Percentiles rank a stretch among this genome's conserved stretches.
Conservation (phyloP, 2,888 invertebrate species). For the Melanchra persicariae region DNA sequence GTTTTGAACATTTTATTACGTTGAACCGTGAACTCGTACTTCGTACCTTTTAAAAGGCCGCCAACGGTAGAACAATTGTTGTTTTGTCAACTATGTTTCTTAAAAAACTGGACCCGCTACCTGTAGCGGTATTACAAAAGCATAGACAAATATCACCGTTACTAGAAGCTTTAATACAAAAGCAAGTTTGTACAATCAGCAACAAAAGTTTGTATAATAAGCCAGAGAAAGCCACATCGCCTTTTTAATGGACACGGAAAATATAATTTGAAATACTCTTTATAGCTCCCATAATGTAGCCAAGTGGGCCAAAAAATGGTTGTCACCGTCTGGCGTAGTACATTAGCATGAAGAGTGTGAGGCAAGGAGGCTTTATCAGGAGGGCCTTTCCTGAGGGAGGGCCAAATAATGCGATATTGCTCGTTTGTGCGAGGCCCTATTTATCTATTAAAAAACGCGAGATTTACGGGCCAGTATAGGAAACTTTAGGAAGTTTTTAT, state of each 20-base stretch:
- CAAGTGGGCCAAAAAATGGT: slow-evolving; percentile 91
- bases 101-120: slow-evolving; percentile 80
- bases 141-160: slow-evolving; percentile 59
- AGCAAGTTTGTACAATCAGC: slow-evolving; percentile 65
- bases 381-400: slow-evolving; percentile 91
- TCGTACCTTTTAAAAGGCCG: slow-evolving; percentile 80
- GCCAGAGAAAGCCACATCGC: slow-evolving; percentile 83
- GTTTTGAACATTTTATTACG: slow-evolving; percentile 90
- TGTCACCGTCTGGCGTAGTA: slow-evolving; percentile 90
- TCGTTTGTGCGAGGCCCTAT: slow-evolving; percentile 91
- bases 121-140: slow-evolving; percentile 75
- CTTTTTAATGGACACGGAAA: slow-evolving; percentile 89
- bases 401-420: slow-evolving; percentile 91
- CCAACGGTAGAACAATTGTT: slow-evolving; percentile 81
- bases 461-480: slow-evolving; percentile 88
- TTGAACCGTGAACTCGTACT: slow-evolving; percentile 82
- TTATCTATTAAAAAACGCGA: slow-evolving; percentile 91
- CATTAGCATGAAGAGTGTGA: slow-evolving; percentile 90
- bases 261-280: slow-evolving; percentile 91
- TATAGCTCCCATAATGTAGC: slow-evolving; percentile 89
- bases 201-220: slow-evolving; percentile 80
- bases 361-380: slow-evolving; percentile 89
- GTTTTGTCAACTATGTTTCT: slow-evolving; percentile 80
- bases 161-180: slow-evolving; percentile 63
- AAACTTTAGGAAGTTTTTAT: slow-evolving; percentile 89